Evolutionary conservation across 2,797 vertebrate species (phyloP).

Genomic region (Arctocebus calabarensis): DNA sequence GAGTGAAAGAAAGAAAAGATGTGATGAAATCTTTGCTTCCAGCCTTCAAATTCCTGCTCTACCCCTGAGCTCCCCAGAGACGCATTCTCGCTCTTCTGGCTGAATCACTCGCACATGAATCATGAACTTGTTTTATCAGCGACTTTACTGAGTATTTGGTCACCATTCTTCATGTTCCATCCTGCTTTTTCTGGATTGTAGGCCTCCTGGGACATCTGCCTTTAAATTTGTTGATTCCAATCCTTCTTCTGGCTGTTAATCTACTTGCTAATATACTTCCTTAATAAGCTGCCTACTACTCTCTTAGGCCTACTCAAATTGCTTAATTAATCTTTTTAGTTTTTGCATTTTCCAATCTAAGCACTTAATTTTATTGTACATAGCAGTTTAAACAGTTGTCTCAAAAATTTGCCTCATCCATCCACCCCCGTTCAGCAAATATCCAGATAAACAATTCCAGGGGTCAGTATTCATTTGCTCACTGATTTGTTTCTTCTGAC

Average conservation of each 20-base stretch:
- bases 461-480: background rate
- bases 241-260: background rate
- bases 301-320: background rate
- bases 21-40: constrained; percentile 2
- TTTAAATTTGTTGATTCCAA: constrained; percentile 3
- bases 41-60: background rate
- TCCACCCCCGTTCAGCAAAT: background rate
- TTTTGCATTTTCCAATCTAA: background rate
- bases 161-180: background rate
- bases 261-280: background rate
- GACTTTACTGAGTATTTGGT: background rate
- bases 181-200: background rate
- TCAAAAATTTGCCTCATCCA: background rate
- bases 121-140: background rate
- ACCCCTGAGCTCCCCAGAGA: background rate
- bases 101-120: background rate
- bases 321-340: constrained; percentile 21
- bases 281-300: background rate
- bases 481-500: background rate
- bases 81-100: background rate
- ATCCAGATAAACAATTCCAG: background rate
- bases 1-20: background rate
- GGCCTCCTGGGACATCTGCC: background rate
- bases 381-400: background rate
- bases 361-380: background rate